These are phyloP conservation scores for Myxocyprinus asiaticus DNA, from an alignment of 2,113 vertebrate genomes.

Conservation along the genomic window DNA sequence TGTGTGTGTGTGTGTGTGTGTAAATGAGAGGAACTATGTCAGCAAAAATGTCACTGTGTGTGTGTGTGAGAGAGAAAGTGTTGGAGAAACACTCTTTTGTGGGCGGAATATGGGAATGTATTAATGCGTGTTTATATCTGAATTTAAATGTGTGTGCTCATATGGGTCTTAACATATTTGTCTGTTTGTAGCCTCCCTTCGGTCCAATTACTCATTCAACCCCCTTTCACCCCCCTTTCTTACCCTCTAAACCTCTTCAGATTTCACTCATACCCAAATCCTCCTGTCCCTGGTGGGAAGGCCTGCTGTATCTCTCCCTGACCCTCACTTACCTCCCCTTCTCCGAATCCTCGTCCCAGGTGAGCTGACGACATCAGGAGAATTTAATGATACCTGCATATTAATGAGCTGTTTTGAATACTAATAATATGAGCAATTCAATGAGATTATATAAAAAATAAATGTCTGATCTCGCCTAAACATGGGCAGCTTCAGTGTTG, in stretches of 20 bases:
- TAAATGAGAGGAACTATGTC: conserved; percentile 31
- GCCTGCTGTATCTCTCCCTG: conserved; percentile 26
- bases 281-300: conserved; percentile 25
- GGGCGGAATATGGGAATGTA: conserved; percentile 34
- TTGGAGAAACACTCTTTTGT: conserved; percentile 3
- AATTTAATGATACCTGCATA: conserved; percentile 72
- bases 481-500: no score
- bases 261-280: conserved; percentile 32
- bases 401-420: conserved; percentile 78
- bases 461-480: no score
- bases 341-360: conserved; percentile 73
- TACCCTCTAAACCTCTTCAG: conserved; percentile 25
- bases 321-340: conserved; percentile 50
- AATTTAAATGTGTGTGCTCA: background rate
- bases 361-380: conserved; percentile 78
- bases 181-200: conserved; percentile 69
- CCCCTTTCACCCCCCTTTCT: background rate
- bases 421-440: conserved; percentile 75
- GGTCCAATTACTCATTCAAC: conserved; percentile 69
- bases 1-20: conserved; percentile 22
- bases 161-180: conserved; percentile 51
- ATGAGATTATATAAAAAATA: conserved; percentile 40
- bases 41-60: background rate
- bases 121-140: conserved; percentile 23
- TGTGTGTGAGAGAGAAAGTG: no score